phyloP scores from a whole-genome alignment of 2,113 vertebrate genomes.

The Buteo buteo region DNA sequence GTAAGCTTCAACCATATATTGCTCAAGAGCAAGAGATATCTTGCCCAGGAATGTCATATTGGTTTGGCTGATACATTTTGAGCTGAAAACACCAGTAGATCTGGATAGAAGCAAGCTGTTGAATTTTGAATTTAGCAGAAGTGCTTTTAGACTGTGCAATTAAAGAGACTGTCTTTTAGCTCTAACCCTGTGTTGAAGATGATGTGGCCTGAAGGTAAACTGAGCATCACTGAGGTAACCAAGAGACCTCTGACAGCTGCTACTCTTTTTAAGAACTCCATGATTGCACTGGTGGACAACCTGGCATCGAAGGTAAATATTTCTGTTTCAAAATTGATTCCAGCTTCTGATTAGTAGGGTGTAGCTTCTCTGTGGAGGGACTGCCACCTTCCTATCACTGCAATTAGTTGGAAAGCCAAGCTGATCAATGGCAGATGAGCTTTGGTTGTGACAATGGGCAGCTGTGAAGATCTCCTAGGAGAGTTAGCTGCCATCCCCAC shows the following conservation, averaged over 20 bases:
- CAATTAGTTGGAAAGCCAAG: rapidly evolving
- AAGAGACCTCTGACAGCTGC: constrained; percentile 93
- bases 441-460: background rate
- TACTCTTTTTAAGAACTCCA: constrained; percentile 96
- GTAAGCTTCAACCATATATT: background rate
- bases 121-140: background rate
- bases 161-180: constrained; percentile 67
- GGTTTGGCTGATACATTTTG: background rate
- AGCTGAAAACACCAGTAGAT: background rate
- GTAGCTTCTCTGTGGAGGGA: background rate
- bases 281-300: constrained; percentile 96
- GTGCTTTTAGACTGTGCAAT: background rate
- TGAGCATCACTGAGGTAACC: constrained; percentile 97
- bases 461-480: background rate
- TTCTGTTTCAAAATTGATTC: background rate
- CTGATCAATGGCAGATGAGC: background rate
- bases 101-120: background rate
- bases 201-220: constrained; percentile 98
- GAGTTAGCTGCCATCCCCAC: background rate
- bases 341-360: background rate
- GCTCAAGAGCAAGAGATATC: background rate
- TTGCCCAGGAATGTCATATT: background rate
- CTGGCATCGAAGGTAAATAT: constrained; percentile 88
- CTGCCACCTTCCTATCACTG: background rate
- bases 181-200: constrained; percentile 90